phyloP scores from a whole-genome alignment of 2,888 invertebrate species.

The Ichneumoninae sp. region DNA sequence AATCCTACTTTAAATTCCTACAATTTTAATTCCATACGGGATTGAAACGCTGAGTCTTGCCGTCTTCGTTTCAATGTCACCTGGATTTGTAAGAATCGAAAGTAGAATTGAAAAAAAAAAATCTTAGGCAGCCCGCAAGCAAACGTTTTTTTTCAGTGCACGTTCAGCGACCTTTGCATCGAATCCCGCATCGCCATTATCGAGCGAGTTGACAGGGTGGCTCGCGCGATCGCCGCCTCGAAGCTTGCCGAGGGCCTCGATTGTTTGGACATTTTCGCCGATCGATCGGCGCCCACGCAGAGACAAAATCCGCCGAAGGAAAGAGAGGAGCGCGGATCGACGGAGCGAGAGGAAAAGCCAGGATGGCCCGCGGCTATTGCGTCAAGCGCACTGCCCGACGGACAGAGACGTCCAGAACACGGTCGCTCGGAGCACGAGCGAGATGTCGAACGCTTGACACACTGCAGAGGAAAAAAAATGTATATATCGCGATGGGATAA shows the following conservation, averaged over 20 bases:
- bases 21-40: too few species aligned
- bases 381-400: not conserved
- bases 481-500: conserved; percentile 12
- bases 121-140: too few species aligned
- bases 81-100: too few species aligned
- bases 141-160: not conserved
- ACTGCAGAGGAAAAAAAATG: not conserved
- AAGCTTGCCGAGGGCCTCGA: not conserved
- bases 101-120: too few species aligned
- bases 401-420: not conserved
- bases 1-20: too few species aligned
- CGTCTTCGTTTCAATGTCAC: too few species aligned
- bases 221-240: conserved; percentile 15
- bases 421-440: not conserved
- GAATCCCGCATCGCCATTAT: conserved; percentile 1
- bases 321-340: conserved; percentile 1
- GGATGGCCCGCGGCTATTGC: conserved; percentile 3
- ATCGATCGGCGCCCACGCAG: conserved; percentile 14
- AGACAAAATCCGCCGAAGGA: not conserved
- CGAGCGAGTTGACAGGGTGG: not conserved
- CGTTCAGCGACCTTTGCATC: not conserved
- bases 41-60: too few species aligned
- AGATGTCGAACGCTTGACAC: conserved; percentile 3
- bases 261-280: conserved; percentile 28
- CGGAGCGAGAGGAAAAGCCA: not conserved